phyloP scores from a whole-genome alignment of 2,797 vertebrate species.

The Poeciliopsis turneri region DNA sequence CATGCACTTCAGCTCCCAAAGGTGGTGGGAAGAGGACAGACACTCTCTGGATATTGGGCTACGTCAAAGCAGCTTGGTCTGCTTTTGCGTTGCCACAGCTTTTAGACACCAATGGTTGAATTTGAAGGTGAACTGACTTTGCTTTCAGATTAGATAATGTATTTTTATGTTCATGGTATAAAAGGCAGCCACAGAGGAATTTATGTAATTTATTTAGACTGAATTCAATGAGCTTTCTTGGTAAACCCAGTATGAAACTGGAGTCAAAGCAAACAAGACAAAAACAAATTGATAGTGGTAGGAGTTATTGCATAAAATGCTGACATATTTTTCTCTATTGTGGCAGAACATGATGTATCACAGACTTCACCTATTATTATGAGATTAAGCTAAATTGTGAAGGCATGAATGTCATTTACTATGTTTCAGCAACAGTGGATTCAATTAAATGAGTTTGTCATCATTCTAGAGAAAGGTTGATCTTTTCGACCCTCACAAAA shows the following conservation, averaged over 20 bases:
- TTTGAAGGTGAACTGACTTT: constrained; percentile 1
- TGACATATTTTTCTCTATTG: not conserved
- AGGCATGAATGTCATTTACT: not conserved
- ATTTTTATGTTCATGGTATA: not conserved
- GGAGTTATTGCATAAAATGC: not conserved
- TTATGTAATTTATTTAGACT: not conserved
- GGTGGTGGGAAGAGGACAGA: constrained; percentile 37
- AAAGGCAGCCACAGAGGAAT: not conserved
- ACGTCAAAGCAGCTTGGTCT: constrained; percentile 17
- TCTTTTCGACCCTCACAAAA: not conserved
- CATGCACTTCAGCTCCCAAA: constrained; percentile 25
- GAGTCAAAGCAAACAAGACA: not conserved
- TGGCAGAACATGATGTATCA: not conserved
- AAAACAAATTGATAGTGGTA: not conserved
- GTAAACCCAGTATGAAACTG: not conserved
- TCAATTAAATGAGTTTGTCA: not conserved
- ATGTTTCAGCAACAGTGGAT: not conserved
- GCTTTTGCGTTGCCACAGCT: constrained; percentile 8
- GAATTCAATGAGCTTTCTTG: not conserved
- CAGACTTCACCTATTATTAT: not conserved
- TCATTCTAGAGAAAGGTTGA: not conserved
- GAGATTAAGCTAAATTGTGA: not conserved
- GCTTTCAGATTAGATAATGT: not conserved
- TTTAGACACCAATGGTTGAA: not conserved
- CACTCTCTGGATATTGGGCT: constrained; percentile 23